Evolutionary conservation across 2,888 invertebrate species (phyloP), one percentile per base, ranked within the genome.

Genomic region (Abscondita cerata): DNA sequence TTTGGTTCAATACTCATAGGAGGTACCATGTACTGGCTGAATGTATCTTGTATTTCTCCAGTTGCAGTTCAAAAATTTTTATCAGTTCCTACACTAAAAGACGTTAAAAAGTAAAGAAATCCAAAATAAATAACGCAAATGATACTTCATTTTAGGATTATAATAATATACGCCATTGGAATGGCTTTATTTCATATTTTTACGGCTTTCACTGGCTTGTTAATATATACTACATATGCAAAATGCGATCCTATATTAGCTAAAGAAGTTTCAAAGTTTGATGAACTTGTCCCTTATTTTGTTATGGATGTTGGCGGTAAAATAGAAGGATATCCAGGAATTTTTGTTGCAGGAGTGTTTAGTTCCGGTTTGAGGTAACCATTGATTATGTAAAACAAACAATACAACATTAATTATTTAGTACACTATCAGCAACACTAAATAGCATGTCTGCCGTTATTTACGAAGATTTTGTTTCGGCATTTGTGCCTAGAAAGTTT

Each of bases 311-410:
- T 88, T 11, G 84, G 89, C 0, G 80, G 82, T 1, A 80, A 84
- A 74, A 83, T 89, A 71, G 88, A 88, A 13, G 91, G 91, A 0
- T 82, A 92, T 50, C 87, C 90, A 19, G 92, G 92, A 2, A 81
- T 92, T 38, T 92, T 92, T 70, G 85, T 91, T 2, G 89, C 91
- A 19, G 88, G 91, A 19, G 83, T 91, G 40, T 90, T 91, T 68
- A 88, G 89, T 72, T 89, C 91, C 0, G 89, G 89, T 0, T 83
- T 91, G 19, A 87, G 85, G 85, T 85, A 40, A 40, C 13, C 6
- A 6, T n/a, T n/a, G 25, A 4, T 25, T 47, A n/a, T 20, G 1
- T 5, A 11, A 47, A 47, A 15, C 11, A 11, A 50, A 52, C 8
- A 55, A 64, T 53, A 36, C n/a, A n/a, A 18, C 31, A 18, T 31